phyloP scores from a whole-genome alignment of 2,797 vertebrate genomes.

The Heterohyrax brucei region DNA sequence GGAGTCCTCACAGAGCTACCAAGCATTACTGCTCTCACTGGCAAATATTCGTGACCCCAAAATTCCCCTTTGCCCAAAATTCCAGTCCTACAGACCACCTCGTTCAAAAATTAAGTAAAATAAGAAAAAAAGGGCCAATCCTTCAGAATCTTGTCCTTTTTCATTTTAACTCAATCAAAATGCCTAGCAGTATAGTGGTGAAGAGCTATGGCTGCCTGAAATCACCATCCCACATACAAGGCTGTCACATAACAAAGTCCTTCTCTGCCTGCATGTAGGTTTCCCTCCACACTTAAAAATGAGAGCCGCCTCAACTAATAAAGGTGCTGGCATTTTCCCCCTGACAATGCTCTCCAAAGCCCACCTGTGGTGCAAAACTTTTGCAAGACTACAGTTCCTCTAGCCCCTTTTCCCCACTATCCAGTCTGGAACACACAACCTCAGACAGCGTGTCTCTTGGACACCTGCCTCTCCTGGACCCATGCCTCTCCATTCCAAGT shows the following conservation, averaged over 20 bases:
- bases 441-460: neutral
- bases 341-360: constrained; percentile 33
- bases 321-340: constrained; percentile 34
- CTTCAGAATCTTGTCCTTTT: neutral
- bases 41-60: neutral
- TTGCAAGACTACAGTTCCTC: neutral
- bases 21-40: neutral
- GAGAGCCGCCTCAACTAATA: constrained; percentile 34
- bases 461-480: neutral
- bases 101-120: neutral
- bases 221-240: neutral
- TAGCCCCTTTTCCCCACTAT: neutral
- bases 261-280: neutral
- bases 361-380: constrained; percentile 27
- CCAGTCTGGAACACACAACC: neutral
- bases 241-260: neutral
- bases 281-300: constrained; percentile 14
- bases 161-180: constrained; percentile 21
- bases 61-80: neutral
- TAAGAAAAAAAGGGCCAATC: constrained; percentile 50
- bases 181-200: neutral
- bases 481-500: neutral
- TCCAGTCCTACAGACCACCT: neutral
- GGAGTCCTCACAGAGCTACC: constrained; percentile 52
- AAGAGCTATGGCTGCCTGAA: neutral